Conservation (phyloP, 2,797 vertebrate genomes). For the Labroides dimidiatus region DNA sequence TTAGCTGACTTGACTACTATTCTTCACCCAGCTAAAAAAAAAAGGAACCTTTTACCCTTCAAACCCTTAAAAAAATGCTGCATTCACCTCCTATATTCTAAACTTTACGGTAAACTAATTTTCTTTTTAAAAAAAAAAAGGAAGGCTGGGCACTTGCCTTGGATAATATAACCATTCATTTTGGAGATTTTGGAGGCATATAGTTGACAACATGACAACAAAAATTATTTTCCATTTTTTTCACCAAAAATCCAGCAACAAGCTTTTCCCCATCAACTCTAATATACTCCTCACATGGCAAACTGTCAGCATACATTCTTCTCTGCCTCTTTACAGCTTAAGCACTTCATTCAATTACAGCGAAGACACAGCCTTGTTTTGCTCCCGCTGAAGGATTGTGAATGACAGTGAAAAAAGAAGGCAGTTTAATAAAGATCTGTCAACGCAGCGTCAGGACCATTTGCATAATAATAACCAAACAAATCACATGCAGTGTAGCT, state of each 20-base stretch:
- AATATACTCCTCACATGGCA: not conserved
- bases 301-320: not conserved
- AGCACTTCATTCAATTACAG: slow-evolving; percentile 35
- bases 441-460: slow-evolving; percentile 42
- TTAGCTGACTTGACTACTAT: no score
- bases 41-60: no score
- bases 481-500: slow-evolving; percentile 55
- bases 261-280: not conserved
- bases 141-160: no score
- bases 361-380: slow-evolving; percentile 24
- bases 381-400: slow-evolving; percentile 33
- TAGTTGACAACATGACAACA: no score
- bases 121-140: no score
- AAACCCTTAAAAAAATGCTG: no score
- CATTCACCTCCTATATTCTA: no score
- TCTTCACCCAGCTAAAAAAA: no score
- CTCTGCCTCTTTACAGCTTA: slow-evolving; percentile 6
- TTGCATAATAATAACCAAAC: slow-evolving; percentile 69
- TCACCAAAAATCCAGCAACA: not conserved
- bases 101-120: no score
- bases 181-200: no score
- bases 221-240: no score
- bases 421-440: slow-evolving; percentile 57
- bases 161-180: no score
- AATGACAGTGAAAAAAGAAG: slow-evolving; percentile 32